Conservation (phyloP, 2,113 vertebrate species). For the Ochotona princeps region DNA sequence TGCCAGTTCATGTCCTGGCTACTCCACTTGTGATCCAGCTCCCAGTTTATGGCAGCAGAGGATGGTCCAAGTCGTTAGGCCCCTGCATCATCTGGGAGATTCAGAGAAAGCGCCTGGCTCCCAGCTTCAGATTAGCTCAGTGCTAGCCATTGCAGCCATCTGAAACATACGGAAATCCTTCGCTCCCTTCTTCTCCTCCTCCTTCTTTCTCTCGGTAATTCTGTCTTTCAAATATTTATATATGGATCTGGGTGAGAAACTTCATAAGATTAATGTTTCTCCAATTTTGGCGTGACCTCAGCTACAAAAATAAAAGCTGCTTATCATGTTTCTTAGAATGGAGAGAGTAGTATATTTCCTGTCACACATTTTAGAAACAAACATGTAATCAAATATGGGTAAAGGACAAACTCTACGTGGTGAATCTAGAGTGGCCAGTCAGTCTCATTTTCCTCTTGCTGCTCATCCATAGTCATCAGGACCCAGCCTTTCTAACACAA, state of each 20-base stretch:
- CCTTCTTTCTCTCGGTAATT: no score
- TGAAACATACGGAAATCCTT: no score
- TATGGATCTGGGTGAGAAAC: background rate
- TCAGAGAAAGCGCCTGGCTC: no score
- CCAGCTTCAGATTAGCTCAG: no score
- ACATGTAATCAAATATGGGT: background rate
- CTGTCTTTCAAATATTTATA: no score
- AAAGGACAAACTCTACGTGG: background rate
- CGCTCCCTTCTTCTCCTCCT: no score
- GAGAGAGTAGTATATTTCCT: background rate
- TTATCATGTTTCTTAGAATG: background rate
- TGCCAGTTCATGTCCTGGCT: no score
- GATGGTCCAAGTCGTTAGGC: no score
- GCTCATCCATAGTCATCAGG: background rate
- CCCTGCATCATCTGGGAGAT: no score
- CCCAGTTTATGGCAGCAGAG: no score
- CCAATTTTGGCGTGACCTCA: background rate
- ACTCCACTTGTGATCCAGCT: no score
- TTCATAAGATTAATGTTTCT: slow-evolving; percentile 5
- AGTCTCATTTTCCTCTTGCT: background rate
- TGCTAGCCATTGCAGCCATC: no score
- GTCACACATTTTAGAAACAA: slow-evolving; percentile 10
- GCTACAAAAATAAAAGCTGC: slow-evolving; percentile 4
- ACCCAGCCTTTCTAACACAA: background rate
- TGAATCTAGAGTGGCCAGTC: background rate